Evolutionary conservation across 1,140 invertebrate genomes (phyloP).

Genomic region (Macrobrachium nipponense): DNA sequence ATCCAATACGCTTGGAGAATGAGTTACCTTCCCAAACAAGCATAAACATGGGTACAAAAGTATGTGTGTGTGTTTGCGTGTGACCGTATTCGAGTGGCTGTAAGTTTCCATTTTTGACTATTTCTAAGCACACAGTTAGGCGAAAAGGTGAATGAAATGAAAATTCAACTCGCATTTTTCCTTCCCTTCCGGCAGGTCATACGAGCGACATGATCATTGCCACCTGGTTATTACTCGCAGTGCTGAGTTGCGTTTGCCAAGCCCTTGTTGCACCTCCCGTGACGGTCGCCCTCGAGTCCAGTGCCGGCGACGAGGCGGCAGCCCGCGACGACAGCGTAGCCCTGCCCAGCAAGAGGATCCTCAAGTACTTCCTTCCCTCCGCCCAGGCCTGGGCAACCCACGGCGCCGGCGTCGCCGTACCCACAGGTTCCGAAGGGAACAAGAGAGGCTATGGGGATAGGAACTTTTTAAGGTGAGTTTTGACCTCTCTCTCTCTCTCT

Average conservation of each 20-base stretch:
- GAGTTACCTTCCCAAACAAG: no score
- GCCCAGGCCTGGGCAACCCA: neutral
- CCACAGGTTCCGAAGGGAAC: constrained; percentile 12
- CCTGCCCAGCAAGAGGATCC: constrained; percentile 15
- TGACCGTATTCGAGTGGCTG: constrained; percentile 25
- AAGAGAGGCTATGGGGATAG: constrained; percentile 23
- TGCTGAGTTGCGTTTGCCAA: neutral
- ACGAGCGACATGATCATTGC: constrained; percentile 16
- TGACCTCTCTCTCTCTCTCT: neutral
- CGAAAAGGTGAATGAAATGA: neutral
- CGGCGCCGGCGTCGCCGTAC: neutral
- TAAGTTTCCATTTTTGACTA: neutral
- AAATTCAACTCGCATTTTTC: no score
- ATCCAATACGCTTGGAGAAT: no score
- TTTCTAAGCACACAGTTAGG: neutral
- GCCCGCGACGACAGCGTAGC: neutral
- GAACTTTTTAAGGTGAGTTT: constrained; percentile 34
- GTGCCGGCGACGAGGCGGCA: neutral
- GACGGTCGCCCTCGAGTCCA: constrained; percentile 2
- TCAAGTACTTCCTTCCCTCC: constrained; percentile 37
- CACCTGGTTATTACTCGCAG: constrained; percentile 2
- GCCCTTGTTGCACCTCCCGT: constrained; percentile 24
- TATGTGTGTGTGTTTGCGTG: constrained; percentile 29
- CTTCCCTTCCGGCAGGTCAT: neutral
- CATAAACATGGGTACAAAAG: no score